Evolutionary conservation across 2,888 invertebrate species (phyloP).

Genomic region (Cephus nigrinus): DNA sequence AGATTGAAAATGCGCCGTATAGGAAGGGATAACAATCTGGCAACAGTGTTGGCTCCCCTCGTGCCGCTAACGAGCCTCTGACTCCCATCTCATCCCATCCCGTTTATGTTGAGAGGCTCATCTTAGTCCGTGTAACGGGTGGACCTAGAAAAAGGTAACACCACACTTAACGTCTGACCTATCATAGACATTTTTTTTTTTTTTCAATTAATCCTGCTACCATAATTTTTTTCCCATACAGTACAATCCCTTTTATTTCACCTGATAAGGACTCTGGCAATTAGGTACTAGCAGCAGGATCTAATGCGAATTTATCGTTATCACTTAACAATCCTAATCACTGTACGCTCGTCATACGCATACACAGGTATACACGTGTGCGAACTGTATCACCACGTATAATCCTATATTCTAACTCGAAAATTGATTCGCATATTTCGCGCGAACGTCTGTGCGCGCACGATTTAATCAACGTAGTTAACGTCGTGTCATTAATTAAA

Average conservation of each 20-base stretch:
- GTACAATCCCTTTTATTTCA: no score
- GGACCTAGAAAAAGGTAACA: constrained; percentile 26
- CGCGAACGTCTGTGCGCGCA: no score
- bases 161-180: background rate
- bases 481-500: no score
- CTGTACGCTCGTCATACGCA: background rate
- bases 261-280: no score
- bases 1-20: constrained; percentile 1
- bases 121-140: constrained; percentile 49
- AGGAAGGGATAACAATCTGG: constrained; percentile 55
- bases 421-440: no score
- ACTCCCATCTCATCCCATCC: constrained; percentile 51
- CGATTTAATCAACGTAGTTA: no score
- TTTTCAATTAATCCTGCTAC: no score
- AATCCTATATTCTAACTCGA: background rate
- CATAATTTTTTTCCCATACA: no score
- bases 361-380: background rate
- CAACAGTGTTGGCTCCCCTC: constrained; percentile 59
- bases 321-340: constrained; percentile 5
- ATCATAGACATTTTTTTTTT: no score
- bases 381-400: background rate
- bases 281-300: background rate
- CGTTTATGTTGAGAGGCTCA: constrained; percentile 46
- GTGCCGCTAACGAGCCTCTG: constrained; percentile 60
- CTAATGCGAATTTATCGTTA: constrained; percentile 7